Conservation (phyloP, 30 jellyfish, hydroid and myxozoan genomes). For the Nemopilema nomurai region DNA sequence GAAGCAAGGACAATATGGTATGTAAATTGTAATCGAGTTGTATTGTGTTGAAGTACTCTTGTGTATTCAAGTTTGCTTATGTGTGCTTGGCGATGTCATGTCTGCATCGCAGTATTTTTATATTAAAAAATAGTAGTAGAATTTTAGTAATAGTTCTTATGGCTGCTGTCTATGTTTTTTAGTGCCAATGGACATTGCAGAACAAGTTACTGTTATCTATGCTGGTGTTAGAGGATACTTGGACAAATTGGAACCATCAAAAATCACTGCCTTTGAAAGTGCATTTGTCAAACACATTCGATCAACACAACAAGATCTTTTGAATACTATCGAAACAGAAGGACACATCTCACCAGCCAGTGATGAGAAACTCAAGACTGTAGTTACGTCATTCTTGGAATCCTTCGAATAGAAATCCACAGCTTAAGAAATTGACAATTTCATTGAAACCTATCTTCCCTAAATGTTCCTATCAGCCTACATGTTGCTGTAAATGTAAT, state of each 20-base stretch:
- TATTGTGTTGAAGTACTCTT: not conserved
- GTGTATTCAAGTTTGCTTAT: not conserved
- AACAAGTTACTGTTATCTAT: slow-evolving; percentile 93
- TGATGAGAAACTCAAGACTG: slow-evolving; percentile 85
- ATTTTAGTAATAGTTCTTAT: not conserved
- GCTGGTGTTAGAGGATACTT: slow-evolving; percentile 99
- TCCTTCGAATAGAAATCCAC: slow-evolving; percentile 66
- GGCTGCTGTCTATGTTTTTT: not conserved
- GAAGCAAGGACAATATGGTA: slow-evolving; percentile 99
- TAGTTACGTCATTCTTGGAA: slow-evolving; percentile 83
- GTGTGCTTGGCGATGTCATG: too few species aligned
- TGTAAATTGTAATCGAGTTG: not conserved
- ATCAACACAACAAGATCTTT: slow-evolving; percentile 78
- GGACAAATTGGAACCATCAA: slow-evolving; percentile 95
- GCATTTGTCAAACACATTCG: slow-evolving; percentile 85
- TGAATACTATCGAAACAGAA: slow-evolving; percentile 82
- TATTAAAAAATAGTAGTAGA: too few species aligned
- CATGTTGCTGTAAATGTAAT: slow-evolving; percentile 60
- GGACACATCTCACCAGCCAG: slow-evolving; percentile 97
- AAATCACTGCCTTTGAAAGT: slow-evolving; percentile 88
- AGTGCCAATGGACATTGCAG: slow-evolving; percentile 99
- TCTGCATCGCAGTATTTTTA: too few species aligned
- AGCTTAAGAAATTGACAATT: not conserved
- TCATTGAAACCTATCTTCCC: not conserved
- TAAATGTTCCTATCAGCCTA: slow-evolving; percentile 11